Base-by-base conservation (phyloP, 2,113 vertebrate genomes). In the Oncorhynchus clarkii region DNA sequence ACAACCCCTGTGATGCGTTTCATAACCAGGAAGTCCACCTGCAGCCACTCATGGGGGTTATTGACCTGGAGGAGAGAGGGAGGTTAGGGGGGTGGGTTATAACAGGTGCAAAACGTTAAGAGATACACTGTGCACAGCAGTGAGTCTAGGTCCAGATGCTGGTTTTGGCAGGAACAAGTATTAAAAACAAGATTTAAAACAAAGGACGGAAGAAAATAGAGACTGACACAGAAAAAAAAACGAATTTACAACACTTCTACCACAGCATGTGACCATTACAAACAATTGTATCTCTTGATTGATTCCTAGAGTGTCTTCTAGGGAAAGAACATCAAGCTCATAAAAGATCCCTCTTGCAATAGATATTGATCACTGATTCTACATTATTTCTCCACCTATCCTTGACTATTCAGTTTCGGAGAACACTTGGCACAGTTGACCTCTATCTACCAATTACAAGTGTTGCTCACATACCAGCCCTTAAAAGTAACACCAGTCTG, bases 21-120 rank as follows among this genome's bases (percentile, higher is more conserved):
- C 22, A 93, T 89, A 65, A 78, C 89, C 77, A 27, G 76, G 13
- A 98, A 94, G 85, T 98, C 95, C 67, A 98, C 94, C 85, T 98
- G 96, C 71, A 99, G 84, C 97, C 97, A 99, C 85, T 99, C 94
- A 0, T 91, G 87, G 12, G 90, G 93, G 78, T 93, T 95, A 88
- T 95, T 93, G 16, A 75, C 91, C 97, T 99, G 76, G 78, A 12
- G 34, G 24, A 9, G 22, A 70, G 7, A 54, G 4, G 11, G 31
- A 3, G 6, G 6, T 39, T 39, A 39, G 39, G 9, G 39, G 39
- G 9, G 9, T 39, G 39, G 7, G 39, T 45, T 45, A 45, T 45
- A 45, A 45, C 39, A 45, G 39, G 39, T 45, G 39, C 39, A 12
- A 45, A 11, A 45, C 9, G 9, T 45, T 45, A 45, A 45, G 39